Evolutionary conservation across 64 coral and sea anemone species (phyloP).

Genomic region (Stichodactyla helianthus): DNA sequence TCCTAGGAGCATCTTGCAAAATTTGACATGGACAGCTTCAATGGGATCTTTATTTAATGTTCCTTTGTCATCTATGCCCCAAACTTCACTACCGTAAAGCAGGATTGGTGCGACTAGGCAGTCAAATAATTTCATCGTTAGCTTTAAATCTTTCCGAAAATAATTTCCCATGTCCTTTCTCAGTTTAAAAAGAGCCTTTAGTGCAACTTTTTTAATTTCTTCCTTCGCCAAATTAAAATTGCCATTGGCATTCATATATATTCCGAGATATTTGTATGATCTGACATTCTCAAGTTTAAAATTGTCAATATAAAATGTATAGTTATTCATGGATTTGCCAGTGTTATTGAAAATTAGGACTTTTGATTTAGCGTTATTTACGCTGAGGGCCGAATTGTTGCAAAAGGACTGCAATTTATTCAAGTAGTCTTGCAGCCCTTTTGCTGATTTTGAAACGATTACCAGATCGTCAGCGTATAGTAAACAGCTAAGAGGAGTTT

Average conservation of each 20-base stretch:
- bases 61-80: conserved; percentile 46
- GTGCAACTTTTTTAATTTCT: conserved; percentile 46
- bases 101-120: conserved; percentile 53
- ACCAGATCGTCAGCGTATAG: conserved; percentile 28
- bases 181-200: conserved; percentile 50
- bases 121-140: conserved; percentile 54
- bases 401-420: conserved; percentile 21
- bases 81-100: conserved; percentile 54
- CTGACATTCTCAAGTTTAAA: conserved; percentile 30
- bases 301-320: neutral
- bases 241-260: conserved; percentile 21
- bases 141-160: conserved; percentile 30
- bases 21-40: conserved; percentile 37
- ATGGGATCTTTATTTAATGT: conserved; percentile 10
- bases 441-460: conserved; percentile 5
- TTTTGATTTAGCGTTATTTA: conserved; percentile 41
- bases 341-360: conserved; percentile 42
- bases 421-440: neutral
- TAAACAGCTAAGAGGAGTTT: too few species aligned
- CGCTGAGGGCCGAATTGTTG: neutral
- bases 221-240: conserved; percentile 51
- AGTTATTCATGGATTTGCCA: conserved; percentile 45
- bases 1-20: too few species aligned
- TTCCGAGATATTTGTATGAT: conserved; percentile 30
- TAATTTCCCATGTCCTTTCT: conserved; percentile 40